These are phyloP conservation scores for Chaetodon trifasciatus DNA, from an alignment of 2,797 vertebrate species.

Conservation along the genomic window DNA sequence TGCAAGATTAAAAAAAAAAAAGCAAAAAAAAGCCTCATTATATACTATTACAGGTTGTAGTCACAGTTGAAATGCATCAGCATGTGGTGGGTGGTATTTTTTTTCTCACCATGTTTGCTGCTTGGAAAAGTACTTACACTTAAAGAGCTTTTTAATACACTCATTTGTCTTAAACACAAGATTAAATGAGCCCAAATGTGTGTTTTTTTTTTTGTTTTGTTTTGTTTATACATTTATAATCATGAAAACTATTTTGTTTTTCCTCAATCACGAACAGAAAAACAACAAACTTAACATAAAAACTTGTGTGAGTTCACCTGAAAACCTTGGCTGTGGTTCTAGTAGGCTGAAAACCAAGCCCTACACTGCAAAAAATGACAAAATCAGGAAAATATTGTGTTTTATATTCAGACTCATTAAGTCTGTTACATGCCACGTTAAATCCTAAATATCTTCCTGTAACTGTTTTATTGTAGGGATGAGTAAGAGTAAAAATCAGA, in stretches of 20 bases:
- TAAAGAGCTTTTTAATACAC: background rate
- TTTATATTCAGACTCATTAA: background rate
- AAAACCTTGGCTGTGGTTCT: background rate
- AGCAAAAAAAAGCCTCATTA: background rate
- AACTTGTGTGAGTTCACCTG: background rate
- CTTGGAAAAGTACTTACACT: background rate
- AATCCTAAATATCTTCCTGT: background rate
- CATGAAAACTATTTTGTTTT: background rate
- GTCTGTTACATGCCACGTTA: background rate
- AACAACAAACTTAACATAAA: background rate
- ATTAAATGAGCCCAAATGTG: background rate
- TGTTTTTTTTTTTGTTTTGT: too few species aligned
- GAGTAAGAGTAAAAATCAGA: background rate
- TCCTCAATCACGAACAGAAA: background rate
- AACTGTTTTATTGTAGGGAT: background rate
- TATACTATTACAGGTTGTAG: background rate
- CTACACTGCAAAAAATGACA: background rate
- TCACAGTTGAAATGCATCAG: background rate
- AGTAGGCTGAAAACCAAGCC: background rate
- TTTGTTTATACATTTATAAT: too few species aligned
- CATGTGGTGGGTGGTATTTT: background rate
- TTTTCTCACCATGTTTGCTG: background rate
- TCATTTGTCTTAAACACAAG: background rate
- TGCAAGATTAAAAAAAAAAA: background rate
- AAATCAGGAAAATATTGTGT: background rate